These are phyloP conservation scores for Cyprinodon tularosa DNA, from an alignment of 2,113 vertebrate species.

Conservation along the genomic window DNA sequence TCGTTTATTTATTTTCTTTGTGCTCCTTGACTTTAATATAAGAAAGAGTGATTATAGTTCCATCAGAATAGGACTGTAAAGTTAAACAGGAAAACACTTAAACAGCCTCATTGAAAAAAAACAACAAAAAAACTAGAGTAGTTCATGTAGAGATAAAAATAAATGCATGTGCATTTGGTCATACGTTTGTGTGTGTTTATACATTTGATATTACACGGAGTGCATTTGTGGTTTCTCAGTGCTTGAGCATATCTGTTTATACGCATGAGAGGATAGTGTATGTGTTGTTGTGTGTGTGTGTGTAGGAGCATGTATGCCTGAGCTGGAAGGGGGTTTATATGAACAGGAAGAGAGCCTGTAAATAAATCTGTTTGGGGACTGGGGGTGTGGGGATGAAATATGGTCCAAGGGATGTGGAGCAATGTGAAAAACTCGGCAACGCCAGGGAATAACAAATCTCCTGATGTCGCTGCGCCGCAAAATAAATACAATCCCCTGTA, in stretches of 20 bases:
- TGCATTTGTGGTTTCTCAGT: conserved; percentile 37
- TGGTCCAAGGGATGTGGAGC: conserved; percentile 83
- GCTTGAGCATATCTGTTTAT: conserved; percentile 39
- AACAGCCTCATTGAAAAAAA: conserved; percentile 28
- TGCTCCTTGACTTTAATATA: conserved; percentile 18
- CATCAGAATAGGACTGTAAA: conserved; percentile 38
- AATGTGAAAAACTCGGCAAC: conserved; percentile 84
- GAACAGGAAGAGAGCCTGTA: conserved; percentile 76
- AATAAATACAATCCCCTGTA: conserved; percentile 81
- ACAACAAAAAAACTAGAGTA: conserved; percentile 8
- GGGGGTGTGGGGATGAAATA: conserved; percentile 83
- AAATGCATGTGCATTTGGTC: conserved; percentile 12
- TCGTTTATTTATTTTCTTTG: conserved; percentile 9
- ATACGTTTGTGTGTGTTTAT: conserved; percentile 46
- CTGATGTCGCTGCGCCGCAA: conserved; percentile 77
- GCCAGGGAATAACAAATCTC: conserved; percentile 85
- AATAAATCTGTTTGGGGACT: conserved; percentile 86
- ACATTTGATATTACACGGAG: conserved; percentile 48
- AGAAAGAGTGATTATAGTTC: conserved; percentile 46
- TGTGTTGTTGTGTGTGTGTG: neutral
- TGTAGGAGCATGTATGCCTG: conserved; percentile 45
- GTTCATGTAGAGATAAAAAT: conserved; percentile 8
- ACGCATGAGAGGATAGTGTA: conserved; percentile 32
- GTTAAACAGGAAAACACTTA: conserved; percentile 28
- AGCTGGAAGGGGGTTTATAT: conserved; percentile 51